phyloP scores from a whole-genome alignment of 2,888 invertebrate genomes.

The Polia nebulosa region DNA sequence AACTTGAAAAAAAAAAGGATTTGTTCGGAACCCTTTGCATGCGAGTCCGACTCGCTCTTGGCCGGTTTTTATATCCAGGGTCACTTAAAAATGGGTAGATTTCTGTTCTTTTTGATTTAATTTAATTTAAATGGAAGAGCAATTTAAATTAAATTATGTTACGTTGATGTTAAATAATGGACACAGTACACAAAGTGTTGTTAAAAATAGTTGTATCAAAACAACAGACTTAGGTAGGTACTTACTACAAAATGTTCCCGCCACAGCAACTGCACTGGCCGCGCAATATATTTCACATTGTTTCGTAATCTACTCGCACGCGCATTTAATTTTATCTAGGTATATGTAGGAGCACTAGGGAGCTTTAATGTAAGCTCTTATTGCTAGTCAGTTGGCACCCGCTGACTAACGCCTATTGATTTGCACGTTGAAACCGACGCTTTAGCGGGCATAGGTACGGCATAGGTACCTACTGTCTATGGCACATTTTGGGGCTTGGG shows the following conservation, averaged over 20 bases:
- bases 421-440: not conserved
- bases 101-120: not conserved
- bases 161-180: no score
- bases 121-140: no score
- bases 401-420: not conserved
- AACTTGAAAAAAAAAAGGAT: no score
- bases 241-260: not conserved
- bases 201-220: not conserved
- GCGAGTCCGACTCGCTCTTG: no score
- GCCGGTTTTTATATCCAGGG: conserved; percentile 6
- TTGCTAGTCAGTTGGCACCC: conserved; percentile 4
- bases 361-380: conserved; percentile 6
- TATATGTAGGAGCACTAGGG: conserved; percentile 1
- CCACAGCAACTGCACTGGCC: conserved; percentile 22
- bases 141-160: no score
- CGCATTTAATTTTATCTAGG: conserved; percentile 31
- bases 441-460: not conserved
- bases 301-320: conserved; percentile 21
- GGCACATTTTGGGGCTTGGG: no score
- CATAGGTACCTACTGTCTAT: no score
- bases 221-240: no score
- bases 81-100: not conserved
- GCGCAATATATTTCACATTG: conserved; percentile 7
- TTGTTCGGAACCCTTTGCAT: no score
- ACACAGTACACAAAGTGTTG: no score